A percentile compares a stretch with the other conserved stretches of the same genome.
These are phyloP conservation scores for Struthidea cinerea DNA, from an alignment of 2,113 vertebrate species.

Conservation along the genomic window DNA sequence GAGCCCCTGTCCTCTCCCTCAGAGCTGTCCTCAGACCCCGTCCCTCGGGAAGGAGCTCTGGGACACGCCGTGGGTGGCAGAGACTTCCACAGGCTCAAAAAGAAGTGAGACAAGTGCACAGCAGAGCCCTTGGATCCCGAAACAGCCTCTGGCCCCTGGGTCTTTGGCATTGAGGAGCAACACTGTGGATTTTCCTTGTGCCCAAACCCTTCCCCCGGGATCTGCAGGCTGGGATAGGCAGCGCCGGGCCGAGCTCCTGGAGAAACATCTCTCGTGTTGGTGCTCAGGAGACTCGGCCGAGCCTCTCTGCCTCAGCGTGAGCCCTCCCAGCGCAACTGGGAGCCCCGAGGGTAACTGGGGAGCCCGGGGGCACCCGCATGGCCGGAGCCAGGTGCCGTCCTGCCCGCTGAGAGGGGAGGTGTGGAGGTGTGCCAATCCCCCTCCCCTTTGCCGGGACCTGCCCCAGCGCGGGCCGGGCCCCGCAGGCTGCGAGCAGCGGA, in stretches of 20 bases:
- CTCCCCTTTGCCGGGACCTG: fast-evolving
- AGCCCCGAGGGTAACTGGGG: not conserved
- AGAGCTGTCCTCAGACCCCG: not conserved
- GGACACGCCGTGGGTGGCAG: fast-evolving
- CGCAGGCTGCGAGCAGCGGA: not conserved
- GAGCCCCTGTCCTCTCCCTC: not conserved
- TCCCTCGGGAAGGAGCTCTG: not conserved
- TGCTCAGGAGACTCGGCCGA: not conserved
- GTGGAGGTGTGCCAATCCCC: fast-evolving
- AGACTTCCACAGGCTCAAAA: not conserved
- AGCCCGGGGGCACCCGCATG: fast-evolving
- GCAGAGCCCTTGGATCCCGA: not conserved
- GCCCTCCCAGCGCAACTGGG: fast-evolving
- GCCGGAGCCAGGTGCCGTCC: not conserved
- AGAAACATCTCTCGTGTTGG: fast-evolving
- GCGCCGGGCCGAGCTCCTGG: fast-evolving
- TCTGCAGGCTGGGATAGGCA: fast-evolving
- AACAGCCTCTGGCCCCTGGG: not conserved
- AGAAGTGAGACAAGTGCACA: fast-evolving
- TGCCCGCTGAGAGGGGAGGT: not conserved
- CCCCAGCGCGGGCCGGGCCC: not conserved
- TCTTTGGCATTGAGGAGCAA: fast-evolving
- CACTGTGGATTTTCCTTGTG: fast-evolving
- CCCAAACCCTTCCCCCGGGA: not conserved
- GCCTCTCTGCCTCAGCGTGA: fast-evolving